Conservation (phyloP, 2,797 vertebrate genomes). For the Serranus cabrilla region DNA sequence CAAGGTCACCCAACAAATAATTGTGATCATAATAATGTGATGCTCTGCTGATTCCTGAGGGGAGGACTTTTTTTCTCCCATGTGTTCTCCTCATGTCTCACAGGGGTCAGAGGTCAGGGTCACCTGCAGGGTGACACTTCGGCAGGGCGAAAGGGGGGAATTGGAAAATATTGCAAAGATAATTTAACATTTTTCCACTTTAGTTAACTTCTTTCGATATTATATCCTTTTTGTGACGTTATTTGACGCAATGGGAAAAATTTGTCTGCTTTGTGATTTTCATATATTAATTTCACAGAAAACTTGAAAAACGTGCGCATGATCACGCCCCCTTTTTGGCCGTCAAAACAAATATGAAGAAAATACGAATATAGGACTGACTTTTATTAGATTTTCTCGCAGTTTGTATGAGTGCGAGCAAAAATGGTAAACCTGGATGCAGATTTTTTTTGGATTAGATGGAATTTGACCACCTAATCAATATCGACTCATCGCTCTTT, state of each 20-base stretch:
- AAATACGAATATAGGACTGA: neutral
- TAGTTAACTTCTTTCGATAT: neutral
- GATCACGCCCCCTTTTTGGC: neutral
- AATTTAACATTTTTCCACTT: neutral
- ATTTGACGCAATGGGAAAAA: neutral
- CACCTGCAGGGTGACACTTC: constrained; percentile 47
- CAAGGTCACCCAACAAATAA: constrained; percentile 86
- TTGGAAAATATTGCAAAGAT: neutral
- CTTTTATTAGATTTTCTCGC: neutral
- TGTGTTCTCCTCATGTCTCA: neutral
- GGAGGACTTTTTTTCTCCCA: neutral
- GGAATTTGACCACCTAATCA: constrained; percentile 7
- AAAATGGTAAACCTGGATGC: neutral
- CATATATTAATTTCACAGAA: neutral
- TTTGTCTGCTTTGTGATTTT: neutral
- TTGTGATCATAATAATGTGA: constrained; percentile 73
- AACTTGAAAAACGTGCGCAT: neutral
- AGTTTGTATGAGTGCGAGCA: neutral
- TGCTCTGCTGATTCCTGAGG: constrained; percentile 52
- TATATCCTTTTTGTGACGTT: neutral
- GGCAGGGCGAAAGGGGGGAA: neutral
- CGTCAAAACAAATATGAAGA: neutral
- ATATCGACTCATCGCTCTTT: neutral
- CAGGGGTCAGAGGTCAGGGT: constrained; percentile 71
- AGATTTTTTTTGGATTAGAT: neutral